Evolutionary conservation across 2,888 invertebrate species (phyloP).

Genomic region (Ischnura elegans): DNA sequence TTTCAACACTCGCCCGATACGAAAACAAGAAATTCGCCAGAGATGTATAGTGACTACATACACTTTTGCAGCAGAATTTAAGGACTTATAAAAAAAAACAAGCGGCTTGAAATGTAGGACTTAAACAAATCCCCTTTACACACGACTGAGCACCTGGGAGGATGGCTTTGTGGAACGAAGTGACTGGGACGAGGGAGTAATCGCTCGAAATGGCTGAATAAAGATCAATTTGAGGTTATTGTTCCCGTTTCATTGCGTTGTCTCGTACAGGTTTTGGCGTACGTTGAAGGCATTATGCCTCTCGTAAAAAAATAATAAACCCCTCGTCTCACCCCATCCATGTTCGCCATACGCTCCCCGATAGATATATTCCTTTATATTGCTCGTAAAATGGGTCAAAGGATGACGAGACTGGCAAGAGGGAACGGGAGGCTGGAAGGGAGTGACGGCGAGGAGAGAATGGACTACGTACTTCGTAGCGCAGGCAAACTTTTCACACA

Average conservation of each 20-base stretch:
- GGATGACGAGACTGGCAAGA: not conserved
- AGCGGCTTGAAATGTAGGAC: not conserved
- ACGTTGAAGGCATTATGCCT: not conserved
- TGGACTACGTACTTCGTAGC: too few relatives aligned
- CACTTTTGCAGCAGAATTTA: not conserved
- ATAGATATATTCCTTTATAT: slow-evolving; percentile 34
- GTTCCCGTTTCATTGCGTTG: not conserved
- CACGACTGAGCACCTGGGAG: not conserved
- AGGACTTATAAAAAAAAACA: not conserved
- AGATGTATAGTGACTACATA: too few relatives aligned
- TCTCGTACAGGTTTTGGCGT: not conserved
- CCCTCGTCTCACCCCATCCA: not conserved
- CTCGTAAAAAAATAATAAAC: not conserved
- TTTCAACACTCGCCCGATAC: too few relatives aligned
- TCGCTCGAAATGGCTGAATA: not conserved
- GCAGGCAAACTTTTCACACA: too few relatives aligned
- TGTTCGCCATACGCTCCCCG: not conserved
- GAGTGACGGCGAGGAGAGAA: not conserved
- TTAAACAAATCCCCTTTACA: not conserved
- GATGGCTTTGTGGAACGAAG: not conserved
- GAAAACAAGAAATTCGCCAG: too few relatives aligned
- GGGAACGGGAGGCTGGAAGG: not conserved
- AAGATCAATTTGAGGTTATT: slow-evolving; percentile 33
- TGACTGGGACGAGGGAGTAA: not conserved
- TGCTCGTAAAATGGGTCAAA: slow-evolving; percentile 36